Conservation (phyloP, 2,113 vertebrate species). For the Rhinoderma darwinii region DNA sequence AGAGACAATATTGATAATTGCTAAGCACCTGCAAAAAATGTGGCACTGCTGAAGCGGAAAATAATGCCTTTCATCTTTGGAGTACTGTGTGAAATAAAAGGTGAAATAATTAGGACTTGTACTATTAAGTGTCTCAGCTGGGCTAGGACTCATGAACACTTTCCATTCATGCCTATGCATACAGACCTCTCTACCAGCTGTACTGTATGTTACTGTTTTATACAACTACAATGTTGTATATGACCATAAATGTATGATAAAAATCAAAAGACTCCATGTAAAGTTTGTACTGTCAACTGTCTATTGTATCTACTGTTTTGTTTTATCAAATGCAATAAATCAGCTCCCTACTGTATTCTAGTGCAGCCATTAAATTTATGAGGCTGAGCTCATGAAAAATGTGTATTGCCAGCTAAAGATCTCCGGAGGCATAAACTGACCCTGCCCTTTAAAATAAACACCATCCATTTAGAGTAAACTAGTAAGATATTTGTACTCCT, state of each 20-base stretch:
- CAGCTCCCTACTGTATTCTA: not conserved
- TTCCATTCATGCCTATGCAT: not conserved
- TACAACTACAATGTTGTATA: too few species aligned
- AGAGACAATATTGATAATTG: constrained; percentile 42
- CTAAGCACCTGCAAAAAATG: constrained; percentile 16
- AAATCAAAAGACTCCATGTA: not conserved
- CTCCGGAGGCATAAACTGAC: not conserved
- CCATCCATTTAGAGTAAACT: not conserved
- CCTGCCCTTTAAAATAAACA: constrained; percentile 5
- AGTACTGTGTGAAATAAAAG: constrained; percentile 18
- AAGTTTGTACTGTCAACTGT: not conserved
- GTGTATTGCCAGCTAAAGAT: not conserved
- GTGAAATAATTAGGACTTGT: constrained; percentile 35
- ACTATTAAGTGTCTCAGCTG: constrained; percentile 9
- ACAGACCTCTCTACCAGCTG: not conserved
- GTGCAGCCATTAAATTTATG: not conserved
- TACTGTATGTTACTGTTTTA: not conserved
- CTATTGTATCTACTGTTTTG: not conserved
- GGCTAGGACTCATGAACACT: not conserved
- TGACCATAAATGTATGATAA: not conserved
- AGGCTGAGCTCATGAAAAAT: not conserved
- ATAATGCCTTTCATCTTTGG: not conserved
- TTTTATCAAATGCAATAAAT: not conserved
- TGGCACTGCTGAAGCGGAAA: constrained; percentile 13
- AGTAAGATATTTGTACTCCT: not conserved